Conservation (phyloP, 2,888 invertebrate genomes). For the Stenolophus ochropezus region DNA sequence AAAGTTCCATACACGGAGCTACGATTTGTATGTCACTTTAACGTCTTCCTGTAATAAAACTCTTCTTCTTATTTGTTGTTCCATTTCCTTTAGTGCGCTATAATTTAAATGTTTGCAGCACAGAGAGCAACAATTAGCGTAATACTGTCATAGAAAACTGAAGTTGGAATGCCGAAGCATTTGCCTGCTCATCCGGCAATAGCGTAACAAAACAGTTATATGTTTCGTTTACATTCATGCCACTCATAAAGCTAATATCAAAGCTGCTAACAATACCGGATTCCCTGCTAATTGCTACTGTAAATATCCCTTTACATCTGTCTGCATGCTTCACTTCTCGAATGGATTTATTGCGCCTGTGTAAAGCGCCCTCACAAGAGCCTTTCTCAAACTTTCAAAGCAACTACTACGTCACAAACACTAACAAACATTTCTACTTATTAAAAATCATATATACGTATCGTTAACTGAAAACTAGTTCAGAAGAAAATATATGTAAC, state of each 20-base stretch:
- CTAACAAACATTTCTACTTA: no score
- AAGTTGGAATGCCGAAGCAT: conserved; percentile 2
- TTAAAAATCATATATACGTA: no score
- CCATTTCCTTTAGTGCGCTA: neutral
- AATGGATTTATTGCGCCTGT: conserved; percentile 3
- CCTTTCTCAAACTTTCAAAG: neutral
- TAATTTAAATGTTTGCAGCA: neutral
- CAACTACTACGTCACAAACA: no score
- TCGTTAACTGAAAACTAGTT: no score
- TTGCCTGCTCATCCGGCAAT: neutral
- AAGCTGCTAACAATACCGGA: conserved; percentile 14
- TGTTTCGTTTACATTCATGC: conserved; percentile 36
- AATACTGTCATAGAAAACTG: conserved; percentile 31
- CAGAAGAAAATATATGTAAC: no score
- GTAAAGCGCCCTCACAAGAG: neutral
- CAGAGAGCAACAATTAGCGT: conserved; percentile 6
- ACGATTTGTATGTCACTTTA: neutral
- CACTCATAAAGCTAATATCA: conserved; percentile 42
- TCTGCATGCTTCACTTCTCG: neutral
- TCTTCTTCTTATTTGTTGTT: conserved; percentile 3
- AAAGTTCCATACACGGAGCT: neutral
- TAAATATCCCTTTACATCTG: conserved; percentile 43
- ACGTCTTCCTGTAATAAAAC: conserved; percentile 4
- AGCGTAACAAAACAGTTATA: conserved; percentile 18
- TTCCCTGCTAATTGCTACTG: conserved; percentile 39